Conservation (phyloP, 2,113 vertebrate species). For the Centropus bengalensis region DNA sequence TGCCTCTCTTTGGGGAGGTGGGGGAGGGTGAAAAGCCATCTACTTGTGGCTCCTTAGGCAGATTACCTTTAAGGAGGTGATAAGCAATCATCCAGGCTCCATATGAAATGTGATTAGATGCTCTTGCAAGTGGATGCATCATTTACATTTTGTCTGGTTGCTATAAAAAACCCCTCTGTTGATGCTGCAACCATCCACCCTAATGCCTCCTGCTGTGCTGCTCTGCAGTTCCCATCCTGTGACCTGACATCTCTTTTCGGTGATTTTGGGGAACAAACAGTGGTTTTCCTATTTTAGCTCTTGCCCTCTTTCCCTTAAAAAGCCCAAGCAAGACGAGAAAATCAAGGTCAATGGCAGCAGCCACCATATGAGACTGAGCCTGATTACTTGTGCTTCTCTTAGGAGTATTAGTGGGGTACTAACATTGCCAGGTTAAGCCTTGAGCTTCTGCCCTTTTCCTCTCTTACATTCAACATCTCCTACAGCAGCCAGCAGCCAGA, state of each 20-base stretch:
- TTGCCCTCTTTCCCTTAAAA: background rate
- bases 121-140: constrained; percentile 44
- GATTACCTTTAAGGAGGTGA: constrained; percentile 56
- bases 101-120: constrained; percentile 62
- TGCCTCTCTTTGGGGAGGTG: background rate
- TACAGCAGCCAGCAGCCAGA: constrained; percentile 9
- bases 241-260: background rate
- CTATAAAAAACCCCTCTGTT: constrained; percentile 44
- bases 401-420: background rate
- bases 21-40: constrained; percentile 41
- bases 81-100: constrained; percentile 63
- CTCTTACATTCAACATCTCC: background rate
- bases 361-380: background rate
- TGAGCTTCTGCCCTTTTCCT: background rate
- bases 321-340: background rate
- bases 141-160: constrained; percentile 58
- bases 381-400: background rate
- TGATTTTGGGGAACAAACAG: background rate
- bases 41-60: constrained; percentile 37
- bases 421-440: background rate
- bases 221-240: background rate
- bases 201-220: background rate
- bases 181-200: background rate
- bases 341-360: background rate
- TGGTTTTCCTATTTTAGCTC: background rate